Evolutionary conservation across 1,140 invertebrate genomes (phyloP), one percentile per base, ranked within the genome.

Genomic region (Phthorimaea operculella): DNA sequence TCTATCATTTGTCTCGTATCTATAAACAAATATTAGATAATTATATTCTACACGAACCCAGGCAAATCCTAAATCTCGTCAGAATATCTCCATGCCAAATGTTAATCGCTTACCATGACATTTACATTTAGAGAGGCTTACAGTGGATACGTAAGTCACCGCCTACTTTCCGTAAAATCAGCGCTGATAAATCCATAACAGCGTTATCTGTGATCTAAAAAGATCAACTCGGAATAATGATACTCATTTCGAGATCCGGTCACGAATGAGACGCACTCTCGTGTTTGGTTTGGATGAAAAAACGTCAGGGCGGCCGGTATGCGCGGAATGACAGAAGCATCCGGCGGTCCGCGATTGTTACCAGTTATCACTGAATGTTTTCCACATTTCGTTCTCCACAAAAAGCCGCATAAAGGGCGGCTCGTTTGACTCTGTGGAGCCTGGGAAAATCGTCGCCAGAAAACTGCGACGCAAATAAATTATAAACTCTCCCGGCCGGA

Each of bases 301-400:
- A 84, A 74, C 67, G 71, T 62, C 64, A 68, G 61, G 60, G 68
- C 71, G 70, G 71, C 68, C 62, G 74, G 74, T 70, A 84, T 78
- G 76, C 73, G 66, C 52, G 79, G 79, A 83, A 84, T 84, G 76
- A 64, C 64, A 70, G 75, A 66, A 70, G 76, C 78, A 79, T 83
- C 81, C 79, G 81, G 74, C 70, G 79, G 76, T 78, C 81, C 70
- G 72, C 81, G 81, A 82, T 83, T 84, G 81, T 84, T 81, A 70
- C 78, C 76, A 79, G 81, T 83, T 84, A 84, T 84, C 79, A 81
- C 81, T 83, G 81, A 83, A 84, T 84, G 81, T 81, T 84, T 82
- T 84, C 72, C 78, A 75, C 75, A 81, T 83, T 82, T 79, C 79
- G 78, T 79, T 70, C 65, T 75, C 74, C 72, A 79, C 76, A 82